Conservation (phyloP, 1,140 invertebrate genomes). For the Drosophila paulistorum region DNA sequence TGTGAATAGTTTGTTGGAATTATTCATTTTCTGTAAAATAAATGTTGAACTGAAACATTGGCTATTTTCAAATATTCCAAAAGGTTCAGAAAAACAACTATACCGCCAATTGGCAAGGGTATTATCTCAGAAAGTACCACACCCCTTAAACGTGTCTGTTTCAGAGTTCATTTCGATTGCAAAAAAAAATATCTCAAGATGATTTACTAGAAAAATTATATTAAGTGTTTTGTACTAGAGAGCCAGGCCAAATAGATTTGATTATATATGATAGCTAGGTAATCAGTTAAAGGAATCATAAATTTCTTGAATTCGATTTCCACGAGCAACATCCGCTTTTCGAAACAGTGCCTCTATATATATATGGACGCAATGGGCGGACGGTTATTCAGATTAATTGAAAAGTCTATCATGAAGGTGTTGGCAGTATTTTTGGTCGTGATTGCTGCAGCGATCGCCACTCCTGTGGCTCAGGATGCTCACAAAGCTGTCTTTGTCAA, state of each 20-base stretch:
- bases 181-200: conserved; percentile 2
- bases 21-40: no score
- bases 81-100: no score
- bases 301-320: neutral
- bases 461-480: conserved; percentile 21
- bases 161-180: neutral
- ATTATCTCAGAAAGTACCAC: neutral
- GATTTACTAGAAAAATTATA: conserved; percentile 2
- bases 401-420: conserved; percentile 30
- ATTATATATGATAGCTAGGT: conserved; percentile 3
- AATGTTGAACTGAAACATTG: no score
- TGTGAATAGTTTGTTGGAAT: no score
- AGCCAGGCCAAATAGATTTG: neutral
- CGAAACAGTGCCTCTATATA: neutral
- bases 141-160: neutral
- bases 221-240: neutral
- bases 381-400: neutral
- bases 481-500: conserved; percentile 31
- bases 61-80: no score
- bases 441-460: conserved; percentile 24
- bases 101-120: neutral
- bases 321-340: neutral
- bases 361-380: neutral
- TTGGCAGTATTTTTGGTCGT: conserved; percentile 29
- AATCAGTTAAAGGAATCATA: neutral